Conservation (phyloP, 2,797 vertebrate species). For the Peromyscus melanophrys region DNA sequence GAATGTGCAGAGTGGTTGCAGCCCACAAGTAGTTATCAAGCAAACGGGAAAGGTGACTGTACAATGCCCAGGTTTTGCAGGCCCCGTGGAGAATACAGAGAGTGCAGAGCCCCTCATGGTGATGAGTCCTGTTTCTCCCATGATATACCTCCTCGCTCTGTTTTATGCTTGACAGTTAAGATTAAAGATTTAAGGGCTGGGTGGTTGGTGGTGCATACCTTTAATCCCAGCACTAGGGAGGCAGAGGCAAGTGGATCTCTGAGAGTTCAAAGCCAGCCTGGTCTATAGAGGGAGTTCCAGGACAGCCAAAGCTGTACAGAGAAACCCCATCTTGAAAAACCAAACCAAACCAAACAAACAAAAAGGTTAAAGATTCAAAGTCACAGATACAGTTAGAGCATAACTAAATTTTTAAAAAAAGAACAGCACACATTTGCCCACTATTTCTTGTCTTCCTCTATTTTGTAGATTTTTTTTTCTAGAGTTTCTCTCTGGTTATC, state of each 20-base stretch:
- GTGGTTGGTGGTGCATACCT: neutral
- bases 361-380: neutral
- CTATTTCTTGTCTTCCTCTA: conserved; percentile 38
- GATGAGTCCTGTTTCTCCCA: neutral
- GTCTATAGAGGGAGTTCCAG: neutral
- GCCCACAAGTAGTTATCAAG: neutral
- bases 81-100: neutral
- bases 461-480: neutral
- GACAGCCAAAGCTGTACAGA: neutral
- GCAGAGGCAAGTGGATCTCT: neutral
- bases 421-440: neutral
- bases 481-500: conserved; percentile 51
- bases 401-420: neutral
- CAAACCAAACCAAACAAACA: neutral
- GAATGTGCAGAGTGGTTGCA: neutral
- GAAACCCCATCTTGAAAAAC: neutral
- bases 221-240: neutral
- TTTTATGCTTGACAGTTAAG: neutral
- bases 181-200: neutral
- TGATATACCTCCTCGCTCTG: neutral
- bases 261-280: neutral
- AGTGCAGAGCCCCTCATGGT: neutral
- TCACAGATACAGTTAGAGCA: neutral
- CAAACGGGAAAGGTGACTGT: neutral
- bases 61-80: neutral